phyloP scores from a whole-genome alignment of 2,113 vertebrate species.

The Oreotrochilus melanogaster region DNA sequence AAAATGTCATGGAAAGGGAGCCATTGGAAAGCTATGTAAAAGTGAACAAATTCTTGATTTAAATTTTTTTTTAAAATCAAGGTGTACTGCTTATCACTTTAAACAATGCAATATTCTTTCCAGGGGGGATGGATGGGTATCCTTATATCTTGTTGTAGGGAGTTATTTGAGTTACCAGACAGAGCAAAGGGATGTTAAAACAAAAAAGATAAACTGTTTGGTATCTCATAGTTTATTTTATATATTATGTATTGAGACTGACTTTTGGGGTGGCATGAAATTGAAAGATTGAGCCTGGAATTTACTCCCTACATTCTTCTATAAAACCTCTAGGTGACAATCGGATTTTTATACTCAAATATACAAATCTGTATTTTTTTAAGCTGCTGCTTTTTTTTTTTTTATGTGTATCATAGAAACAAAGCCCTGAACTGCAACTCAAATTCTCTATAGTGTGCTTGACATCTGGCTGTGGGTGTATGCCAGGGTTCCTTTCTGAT shows the following conservation, averaged over 20 bases:
- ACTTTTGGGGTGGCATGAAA: not conserved
- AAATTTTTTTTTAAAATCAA: not conserved
- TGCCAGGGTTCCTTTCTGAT: not conserved
- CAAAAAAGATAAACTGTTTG: not conserved
- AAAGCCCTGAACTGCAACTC: not conserved
- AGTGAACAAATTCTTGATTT: not conserved
- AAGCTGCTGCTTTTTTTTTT: not conserved
- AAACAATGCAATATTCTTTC: not conserved
- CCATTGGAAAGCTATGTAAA: not conserved
- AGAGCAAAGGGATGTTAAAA: not conserved
- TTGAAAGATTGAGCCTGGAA: not conserved
- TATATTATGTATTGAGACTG: not conserved
- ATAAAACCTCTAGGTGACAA: not conserved
- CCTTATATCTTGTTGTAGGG: not conserved
- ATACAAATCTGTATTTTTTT: not conserved
- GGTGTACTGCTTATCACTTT: not conserved
- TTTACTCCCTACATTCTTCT: not conserved
- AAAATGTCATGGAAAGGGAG: not conserved
- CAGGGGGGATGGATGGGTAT: not conserved
- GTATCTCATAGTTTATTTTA: not conserved
- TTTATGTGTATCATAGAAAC: not conserved
- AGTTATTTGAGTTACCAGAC: not conserved
- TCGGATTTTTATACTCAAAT: not conserved
- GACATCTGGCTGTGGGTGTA: not conserved
- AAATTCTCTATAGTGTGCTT: not conserved